Conservation (phyloP, 2,888 invertebrate genomes). For the Calameuta filiformis region DNA sequence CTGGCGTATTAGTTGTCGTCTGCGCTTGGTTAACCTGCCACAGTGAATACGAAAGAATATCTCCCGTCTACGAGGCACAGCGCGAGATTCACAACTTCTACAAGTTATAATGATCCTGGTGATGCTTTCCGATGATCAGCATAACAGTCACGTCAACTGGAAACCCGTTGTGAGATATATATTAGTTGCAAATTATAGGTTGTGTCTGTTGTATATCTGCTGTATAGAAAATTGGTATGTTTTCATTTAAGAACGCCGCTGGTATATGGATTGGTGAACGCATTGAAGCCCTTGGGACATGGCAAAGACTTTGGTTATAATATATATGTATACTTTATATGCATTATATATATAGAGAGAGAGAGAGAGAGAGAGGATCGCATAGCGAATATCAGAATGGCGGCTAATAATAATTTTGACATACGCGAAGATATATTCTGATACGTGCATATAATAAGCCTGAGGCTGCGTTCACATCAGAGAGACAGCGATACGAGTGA, state of each 20-base stretch:
- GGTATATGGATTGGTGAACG: background rate
- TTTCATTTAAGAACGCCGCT: background rate
- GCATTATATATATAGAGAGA: background rate
- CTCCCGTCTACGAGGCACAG: background rate
- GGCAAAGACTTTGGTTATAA: background rate
- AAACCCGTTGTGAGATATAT: background rate
- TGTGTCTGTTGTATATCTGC: background rate
- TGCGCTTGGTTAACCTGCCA: background rate
- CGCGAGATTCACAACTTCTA: background rate
- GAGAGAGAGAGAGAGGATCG: background rate
- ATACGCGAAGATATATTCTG: constrained; percentile 52
- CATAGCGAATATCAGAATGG: constrained; percentile 24
- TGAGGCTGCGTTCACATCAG: constrained; percentile 52
- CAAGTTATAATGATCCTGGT: background rate
- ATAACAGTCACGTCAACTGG: background rate
- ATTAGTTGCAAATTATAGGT: background rate
- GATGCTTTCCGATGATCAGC: background rate
- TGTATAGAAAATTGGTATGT: background rate
- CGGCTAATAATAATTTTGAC: constrained; percentile 57
- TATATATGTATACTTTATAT: background rate
- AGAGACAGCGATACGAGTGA: constrained; percentile 52
- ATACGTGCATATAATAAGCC: constrained; percentile 56
- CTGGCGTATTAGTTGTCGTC: background rate
- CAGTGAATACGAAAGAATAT: background rate
- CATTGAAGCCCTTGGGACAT: constrained; percentile 1